Base-by-base conservation (phyloP, 2,113 vertebrate genomes). In the Halichoeres trimaculatus region DNA sequence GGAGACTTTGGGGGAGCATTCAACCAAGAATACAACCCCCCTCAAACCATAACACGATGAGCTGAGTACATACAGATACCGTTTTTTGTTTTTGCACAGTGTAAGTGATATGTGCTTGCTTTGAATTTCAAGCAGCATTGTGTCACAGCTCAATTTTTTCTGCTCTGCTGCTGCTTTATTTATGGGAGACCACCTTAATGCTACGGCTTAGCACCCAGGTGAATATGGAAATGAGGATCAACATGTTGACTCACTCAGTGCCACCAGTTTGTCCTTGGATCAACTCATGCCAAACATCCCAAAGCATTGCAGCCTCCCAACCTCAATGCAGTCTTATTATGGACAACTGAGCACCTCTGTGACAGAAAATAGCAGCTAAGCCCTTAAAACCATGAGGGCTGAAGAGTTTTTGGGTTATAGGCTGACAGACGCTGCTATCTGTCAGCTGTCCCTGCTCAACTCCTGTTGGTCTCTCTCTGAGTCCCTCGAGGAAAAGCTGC, bases 161-260 rank as follows among this genome's bases (percentile, higher is more conserved):
- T 23, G 53, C 60, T 61, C 53, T 54, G 79, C 66, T 70, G 82
- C 73, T 50, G 55, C 35, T 83, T 55, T 72, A 24, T 85, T 75
- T 79, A 11, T 71, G 17, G n/a, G 40, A 51, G 76, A 36, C 69
- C 62, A 68, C 50, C 30, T 50, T 76, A 61, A 72, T 55, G 62
- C 66, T 7, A 9, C 2, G 26, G 71, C 64, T 80, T 56, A 78
- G 64, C 70, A 75, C 41, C 8, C 56, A 76, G 70, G 79, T 87
- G 66, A 85, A 74, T 76, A 85, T 72, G 83, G 70, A 89, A 86
- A 87, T 74, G 57, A 87, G 79, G 77, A 85, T 81, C 74, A 83
- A 70, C 83, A 62, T 79, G 75, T 84, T 85, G 74, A 84, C 69
- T 67, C 70, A 43, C 41, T 65, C 62, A 80, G 85, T 58, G 71